Evolutionary conservation across 92 coral and sea anemone species (phyloP).

Genomic region (Zoanthus sansibaricus): DNA sequence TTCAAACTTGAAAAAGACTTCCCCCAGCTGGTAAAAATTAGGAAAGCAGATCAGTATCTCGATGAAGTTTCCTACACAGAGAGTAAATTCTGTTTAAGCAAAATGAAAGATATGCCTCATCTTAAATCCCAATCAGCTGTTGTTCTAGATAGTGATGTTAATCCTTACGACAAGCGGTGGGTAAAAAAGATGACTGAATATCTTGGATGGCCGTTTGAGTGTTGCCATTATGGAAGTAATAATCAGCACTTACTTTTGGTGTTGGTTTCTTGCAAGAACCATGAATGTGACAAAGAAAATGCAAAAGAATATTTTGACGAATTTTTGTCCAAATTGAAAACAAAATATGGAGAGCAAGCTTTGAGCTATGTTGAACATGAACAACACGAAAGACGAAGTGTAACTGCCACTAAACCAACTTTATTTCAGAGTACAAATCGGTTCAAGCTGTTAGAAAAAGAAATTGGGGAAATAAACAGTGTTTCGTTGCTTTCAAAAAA

Average conservation of each 20-base stretch:
- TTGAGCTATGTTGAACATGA: conserved; percentile 3
- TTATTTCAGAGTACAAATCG: not conserved
- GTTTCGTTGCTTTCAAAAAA: not conserved
- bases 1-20: not conserved
- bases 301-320: conserved; percentile 34
- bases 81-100: not conserved
- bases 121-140: conserved; percentile 36
- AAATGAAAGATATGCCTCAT: conserved; percentile 4
- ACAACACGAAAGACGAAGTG: not conserved
- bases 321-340: not conserved
- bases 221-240: not conserved
- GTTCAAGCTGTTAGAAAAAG: not conserved
- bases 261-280: conserved; percentile 2
- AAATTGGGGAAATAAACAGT: not conserved
- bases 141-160: not conserved
- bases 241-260: conserved; percentile 24
- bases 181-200: not conserved
- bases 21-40: not conserved
- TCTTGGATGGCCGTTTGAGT: conserved; percentile 30
- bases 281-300: not conserved
- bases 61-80: not conserved
- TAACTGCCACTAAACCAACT: not conserved
- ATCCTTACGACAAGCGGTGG: not conserved
- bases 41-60: not conserved
- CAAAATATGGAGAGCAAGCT: not conserved